These are phyloP conservation scores for Huso huso DNA, from an alignment of 2,797 vertebrate species.

Conservation along the genomic window DNA sequence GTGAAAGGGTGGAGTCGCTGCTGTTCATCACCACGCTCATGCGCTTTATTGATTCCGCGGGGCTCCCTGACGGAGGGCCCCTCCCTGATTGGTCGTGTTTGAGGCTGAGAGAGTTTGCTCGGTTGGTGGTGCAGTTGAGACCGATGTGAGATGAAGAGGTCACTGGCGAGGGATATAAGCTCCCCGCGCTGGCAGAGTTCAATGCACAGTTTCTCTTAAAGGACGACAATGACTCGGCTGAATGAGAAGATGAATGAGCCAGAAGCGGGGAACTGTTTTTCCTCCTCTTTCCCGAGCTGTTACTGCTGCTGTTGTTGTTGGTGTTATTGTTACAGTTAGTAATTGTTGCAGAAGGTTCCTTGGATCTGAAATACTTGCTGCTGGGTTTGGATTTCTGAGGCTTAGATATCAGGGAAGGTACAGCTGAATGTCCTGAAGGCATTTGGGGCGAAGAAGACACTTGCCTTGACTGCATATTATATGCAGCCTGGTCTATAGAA, in stretches of 20 bases:
- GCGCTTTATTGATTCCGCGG: constrained; percentile 91
- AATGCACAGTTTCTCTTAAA: constrained; percentile 88
- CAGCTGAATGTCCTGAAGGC: constrained; percentile 87
- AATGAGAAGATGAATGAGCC: constrained; percentile 67
- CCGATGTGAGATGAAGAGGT: constrained; percentile 74
- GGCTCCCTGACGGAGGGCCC: constrained; percentile 76
- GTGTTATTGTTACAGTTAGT: constrained; percentile 60
- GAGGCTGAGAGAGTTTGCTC: constrained; percentile 76
- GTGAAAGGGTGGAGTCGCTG: constrained; percentile 89
- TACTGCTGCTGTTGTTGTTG: constrained; percentile 61
- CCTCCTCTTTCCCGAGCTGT: constrained; percentile 89
- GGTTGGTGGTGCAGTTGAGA: constrained; percentile 78
- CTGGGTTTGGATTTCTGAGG: constrained; percentile 86
- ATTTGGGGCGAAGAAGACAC: constrained; percentile 93
- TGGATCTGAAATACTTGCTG: constrained; percentile 79
- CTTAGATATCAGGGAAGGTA: constrained; percentile 82
- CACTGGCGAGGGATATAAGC: constrained; percentile 70
- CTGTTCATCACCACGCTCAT: constrained; percentile 99
- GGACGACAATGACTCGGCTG: constrained; percentile 65
- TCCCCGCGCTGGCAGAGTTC: constrained; percentile 74
- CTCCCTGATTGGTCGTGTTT: constrained; percentile 80
- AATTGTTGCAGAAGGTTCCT: constrained; percentile 70
- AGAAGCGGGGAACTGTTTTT: constrained; percentile 80
- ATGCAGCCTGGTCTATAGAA: constrained; percentile 76
- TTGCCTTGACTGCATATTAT: constrained; percentile 88